Conservation (phyloP, 2,113 vertebrate genomes). For the Gopherus evgoodei region DNA sequence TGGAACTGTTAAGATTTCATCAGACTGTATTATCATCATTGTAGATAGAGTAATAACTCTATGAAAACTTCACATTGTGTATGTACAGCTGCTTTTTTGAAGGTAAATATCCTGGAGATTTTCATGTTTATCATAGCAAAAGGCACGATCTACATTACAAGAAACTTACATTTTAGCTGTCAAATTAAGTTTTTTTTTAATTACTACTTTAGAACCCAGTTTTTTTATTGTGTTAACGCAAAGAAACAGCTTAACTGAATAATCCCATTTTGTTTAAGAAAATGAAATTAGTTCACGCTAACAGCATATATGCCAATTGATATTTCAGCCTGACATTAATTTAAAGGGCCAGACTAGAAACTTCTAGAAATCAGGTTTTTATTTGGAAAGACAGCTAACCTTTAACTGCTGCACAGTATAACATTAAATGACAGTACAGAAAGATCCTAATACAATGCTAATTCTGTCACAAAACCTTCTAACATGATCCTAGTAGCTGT, state of each 20-base stretch:
- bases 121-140: not conserved
- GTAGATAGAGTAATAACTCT: constrained; percentile 11
- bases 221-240: not conserved
- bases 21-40: constrained; percentile 43
- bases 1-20: constrained; percentile 48
- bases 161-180: constrained; percentile 10
- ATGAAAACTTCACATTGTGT: not conserved
- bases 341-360: not conserved
- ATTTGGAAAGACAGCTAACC: not conserved
- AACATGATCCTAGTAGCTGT: not conserved
- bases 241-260: constrained; percentile 3
- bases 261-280: not conserved
- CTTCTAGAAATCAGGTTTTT: not conserved
- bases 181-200: not conserved
- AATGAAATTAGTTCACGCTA: constrained; percentile 23
- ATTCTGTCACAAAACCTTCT: not conserved
- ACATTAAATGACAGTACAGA: not conserved
- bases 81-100: constrained; percentile 11
- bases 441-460: not conserved
- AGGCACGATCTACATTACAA: not conserved
- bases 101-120: not conserved
- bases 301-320: not conserved
- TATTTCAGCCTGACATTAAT: not conserved
- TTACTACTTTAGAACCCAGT: constrained; percentile 2
- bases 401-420: not conserved